Percentiles rank a stretch among this genome's conserved stretches.
Conservation (phyloP, 2,797 vertebrate species). For the Mareca strepera region DNA sequence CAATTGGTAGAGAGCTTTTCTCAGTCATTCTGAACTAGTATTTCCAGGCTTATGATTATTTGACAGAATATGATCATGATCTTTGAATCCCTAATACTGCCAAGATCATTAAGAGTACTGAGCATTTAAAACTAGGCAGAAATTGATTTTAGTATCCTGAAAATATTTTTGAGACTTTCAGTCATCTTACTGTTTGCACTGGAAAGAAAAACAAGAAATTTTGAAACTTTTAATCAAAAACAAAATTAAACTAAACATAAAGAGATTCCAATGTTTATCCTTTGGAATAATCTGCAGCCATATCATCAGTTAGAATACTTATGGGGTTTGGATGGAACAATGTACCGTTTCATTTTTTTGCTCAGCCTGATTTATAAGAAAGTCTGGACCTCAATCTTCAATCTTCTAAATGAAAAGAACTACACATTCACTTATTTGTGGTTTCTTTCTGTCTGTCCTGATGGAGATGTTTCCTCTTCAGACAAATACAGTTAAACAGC, state of each 20-base stretch:
- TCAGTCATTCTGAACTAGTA: not conserved
- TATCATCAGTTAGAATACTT: not conserved
- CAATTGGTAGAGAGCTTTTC: not conserved
- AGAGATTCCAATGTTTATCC: not conserved
- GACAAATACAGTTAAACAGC: not conserved
- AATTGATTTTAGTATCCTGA: not conserved
- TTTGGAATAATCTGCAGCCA: not conserved
- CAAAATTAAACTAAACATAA: no score
- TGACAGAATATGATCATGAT: not conserved
- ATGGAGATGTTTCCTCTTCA: not conserved
- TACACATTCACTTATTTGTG: not conserved
- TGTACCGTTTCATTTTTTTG: not conserved
- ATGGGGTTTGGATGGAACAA: not conserved
- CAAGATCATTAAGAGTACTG: not conserved
- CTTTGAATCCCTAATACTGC: not conserved
- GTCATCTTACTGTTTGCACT: not conserved
- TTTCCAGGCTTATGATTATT: not conserved
- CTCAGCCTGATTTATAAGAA: not conserved
- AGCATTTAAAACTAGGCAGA: not conserved
- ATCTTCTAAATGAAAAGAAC: not conserved
- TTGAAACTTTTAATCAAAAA: not conserved
- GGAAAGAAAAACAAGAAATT: not conserved
- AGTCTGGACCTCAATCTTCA: not conserved
- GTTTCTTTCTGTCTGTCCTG: not conserved
- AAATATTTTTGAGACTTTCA: not conserved